These are phyloP conservation scores for Augochlorella aurata DNA, from an alignment of 2,888 invertebrate genomes.

Conservation along the genomic window DNA sequence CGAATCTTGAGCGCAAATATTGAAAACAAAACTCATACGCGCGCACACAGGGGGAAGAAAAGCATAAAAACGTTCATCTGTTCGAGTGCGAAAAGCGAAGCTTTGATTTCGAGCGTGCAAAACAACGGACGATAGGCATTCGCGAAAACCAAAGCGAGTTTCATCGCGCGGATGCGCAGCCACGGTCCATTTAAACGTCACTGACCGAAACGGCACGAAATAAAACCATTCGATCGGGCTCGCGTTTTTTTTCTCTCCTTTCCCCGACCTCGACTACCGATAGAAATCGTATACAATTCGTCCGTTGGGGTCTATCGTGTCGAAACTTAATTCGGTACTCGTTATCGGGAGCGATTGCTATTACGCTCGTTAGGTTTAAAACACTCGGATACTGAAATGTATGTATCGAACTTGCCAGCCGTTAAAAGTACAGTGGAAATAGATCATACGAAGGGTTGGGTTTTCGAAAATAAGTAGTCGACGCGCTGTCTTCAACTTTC, in stretches of 20 bases:
- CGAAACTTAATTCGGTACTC: slow-evolving; percentile 27
- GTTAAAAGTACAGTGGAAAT: neutral
- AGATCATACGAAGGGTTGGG: neutral
- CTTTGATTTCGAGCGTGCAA: slow-evolving; percentile 43
- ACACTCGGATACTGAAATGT: neutral
- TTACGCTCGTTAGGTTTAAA: neutral
- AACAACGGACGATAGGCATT: slow-evolving; percentile 43
- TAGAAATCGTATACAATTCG: slow-evolving; percentile 47
- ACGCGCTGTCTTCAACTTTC: no score
- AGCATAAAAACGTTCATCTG: slow-evolving; percentile 14
- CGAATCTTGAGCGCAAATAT: slow-evolving; percentile 45
- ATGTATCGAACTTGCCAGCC: neutral
- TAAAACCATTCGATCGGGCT: slow-evolving; percentile 51
- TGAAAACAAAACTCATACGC: neutral
- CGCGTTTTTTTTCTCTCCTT: slow-evolving; percentile 7
- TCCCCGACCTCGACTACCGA: neutral
- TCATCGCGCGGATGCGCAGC: slow-evolving; percentile 58
- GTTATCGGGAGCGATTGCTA: neutral
- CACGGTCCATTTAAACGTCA: slow-evolving; percentile 60
- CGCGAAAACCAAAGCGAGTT: slow-evolving; percentile 54
- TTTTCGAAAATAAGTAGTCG: neutral
- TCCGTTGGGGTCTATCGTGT: slow-evolving; percentile 13
- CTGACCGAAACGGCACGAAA: slow-evolving; percentile 48
- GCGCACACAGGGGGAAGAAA: neutral
- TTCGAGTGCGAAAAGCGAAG: slow-evolving; percentile 27